Evolutionary conservation across 2,113 vertebrate species (phyloP).

Genomic region (Miniopterus natalensis): DNA sequence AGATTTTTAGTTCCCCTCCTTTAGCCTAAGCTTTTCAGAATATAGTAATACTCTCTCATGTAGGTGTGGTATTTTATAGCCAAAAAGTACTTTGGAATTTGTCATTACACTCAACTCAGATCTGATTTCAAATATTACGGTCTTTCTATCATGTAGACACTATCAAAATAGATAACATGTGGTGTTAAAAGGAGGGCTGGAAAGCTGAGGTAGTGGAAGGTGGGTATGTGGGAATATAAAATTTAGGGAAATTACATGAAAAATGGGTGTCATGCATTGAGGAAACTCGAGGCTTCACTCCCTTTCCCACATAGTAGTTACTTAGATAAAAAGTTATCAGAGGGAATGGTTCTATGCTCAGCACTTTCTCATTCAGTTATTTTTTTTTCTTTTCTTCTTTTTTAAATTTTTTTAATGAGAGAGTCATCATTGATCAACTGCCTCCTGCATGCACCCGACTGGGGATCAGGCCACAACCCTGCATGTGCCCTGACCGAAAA

Average conservation of each 20-base stretch:
- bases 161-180: not conserved
- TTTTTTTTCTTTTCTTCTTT: no score
- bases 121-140: not conserved
- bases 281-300: not conserved
- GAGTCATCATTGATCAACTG: no score
- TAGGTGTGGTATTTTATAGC: not conserved
- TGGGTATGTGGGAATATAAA: not conserved
- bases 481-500: no score
- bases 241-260: not conserved
- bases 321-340: not conserved
- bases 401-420: no score
- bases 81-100: not conserved
- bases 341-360: not conserved
- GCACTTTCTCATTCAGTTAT: not conserved
- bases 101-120: not conserved
- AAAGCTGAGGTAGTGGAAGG: not conserved
- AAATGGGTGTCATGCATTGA: not conserved
- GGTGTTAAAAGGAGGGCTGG: not conserved
- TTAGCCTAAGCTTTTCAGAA: conserved; percentile 20
- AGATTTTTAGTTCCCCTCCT: not conserved
- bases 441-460: no score
- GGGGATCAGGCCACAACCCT: no score
- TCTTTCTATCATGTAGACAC: not conserved
- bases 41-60: not conserved
- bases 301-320: not conserved